These are phyloP conservation scores for Gnathonemus longibarbis DNA, from an alignment of 2,113 vertebrate genomes.

Conservation along the genomic window DNA sequence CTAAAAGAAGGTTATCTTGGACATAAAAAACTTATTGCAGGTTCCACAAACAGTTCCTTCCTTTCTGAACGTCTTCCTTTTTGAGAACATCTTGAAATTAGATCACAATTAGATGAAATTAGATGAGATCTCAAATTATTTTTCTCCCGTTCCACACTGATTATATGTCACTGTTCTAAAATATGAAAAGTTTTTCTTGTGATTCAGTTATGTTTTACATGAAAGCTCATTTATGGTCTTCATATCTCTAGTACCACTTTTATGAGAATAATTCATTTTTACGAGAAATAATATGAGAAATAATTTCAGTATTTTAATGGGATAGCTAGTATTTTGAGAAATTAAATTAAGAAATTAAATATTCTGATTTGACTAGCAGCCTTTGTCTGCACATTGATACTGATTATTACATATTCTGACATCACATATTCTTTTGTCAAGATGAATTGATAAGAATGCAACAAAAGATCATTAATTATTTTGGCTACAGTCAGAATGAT, in stretches of 20 bases:
- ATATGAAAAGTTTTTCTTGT: background rate
- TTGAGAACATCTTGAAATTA: conserved; percentile 1
- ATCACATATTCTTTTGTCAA: background rate
- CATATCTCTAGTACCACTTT: background rate
- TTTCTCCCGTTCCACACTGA: background rate
- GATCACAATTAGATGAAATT: background rate
- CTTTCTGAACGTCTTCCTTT: background rate
- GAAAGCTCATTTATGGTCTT: background rate
- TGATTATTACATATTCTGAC: background rate
- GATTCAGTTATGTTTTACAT: background rate
- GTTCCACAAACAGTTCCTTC: background rate
- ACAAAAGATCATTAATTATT: background rate
- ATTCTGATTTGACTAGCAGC: background rate
- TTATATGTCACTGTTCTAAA: background rate
- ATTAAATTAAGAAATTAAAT: background rate
- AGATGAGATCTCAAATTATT: background rate
- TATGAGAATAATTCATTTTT: background rate
- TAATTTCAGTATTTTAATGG: background rate
- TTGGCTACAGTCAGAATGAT: too few species aligned
- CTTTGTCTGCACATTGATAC: background rate
- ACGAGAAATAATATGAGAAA: background rate
- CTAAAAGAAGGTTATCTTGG: background rate
- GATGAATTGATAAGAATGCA: background rate
- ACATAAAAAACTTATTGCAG: background rate
- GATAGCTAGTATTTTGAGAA: background rate